Evolutionary conservation across 2,888 invertebrate genomes (phyloP).

Genomic region (Mystacides longicornis): DNA sequence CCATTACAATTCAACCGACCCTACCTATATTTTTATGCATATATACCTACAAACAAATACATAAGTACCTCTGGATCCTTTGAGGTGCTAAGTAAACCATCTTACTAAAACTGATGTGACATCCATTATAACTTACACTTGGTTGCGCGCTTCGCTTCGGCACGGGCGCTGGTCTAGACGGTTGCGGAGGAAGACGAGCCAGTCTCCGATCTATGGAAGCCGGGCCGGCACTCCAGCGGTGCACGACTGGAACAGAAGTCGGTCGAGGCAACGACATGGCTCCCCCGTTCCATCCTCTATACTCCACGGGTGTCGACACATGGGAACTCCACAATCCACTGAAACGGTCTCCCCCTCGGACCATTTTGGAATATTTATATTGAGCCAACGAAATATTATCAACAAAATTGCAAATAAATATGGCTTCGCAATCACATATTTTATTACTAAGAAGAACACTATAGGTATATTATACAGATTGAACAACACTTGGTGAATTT

Average conservation of each 20-base stretch:
- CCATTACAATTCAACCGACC: no score
- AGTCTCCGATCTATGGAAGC: slow-evolving; percentile 47
- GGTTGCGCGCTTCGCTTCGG: slow-evolving; percentile 34
- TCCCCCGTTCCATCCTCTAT: slow-evolving; percentile 24
- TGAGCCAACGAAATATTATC: no score
- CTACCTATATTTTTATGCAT: no score
- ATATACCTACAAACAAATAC: no score
- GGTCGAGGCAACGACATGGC: slow-evolving; percentile 36
- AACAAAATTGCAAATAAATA: no score
- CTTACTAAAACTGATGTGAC: no score
- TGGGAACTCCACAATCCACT: slow-evolving; percentile 21
- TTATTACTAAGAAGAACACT: no score
- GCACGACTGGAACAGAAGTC: slow-evolving; percentile 46
- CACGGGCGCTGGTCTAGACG: slow-evolving; percentile 23
- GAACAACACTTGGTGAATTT: no score
- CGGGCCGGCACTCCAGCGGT: slow-evolving; percentile 41
- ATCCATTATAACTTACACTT: slow-evolving; percentile 43
- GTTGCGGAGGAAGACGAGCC: slow-evolving; percentile 31
- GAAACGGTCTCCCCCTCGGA: slow-evolving; percentile 6
- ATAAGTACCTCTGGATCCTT: no score
- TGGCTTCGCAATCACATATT: no score
- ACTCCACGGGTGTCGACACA: slow-evolving; percentile 24
- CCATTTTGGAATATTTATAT: slow-evolving; percentile 5
- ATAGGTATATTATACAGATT: no score
- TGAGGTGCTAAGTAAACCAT: no score